Conservation (phyloP, 1,140 invertebrate species). For the Aricia agestis region DNA sequence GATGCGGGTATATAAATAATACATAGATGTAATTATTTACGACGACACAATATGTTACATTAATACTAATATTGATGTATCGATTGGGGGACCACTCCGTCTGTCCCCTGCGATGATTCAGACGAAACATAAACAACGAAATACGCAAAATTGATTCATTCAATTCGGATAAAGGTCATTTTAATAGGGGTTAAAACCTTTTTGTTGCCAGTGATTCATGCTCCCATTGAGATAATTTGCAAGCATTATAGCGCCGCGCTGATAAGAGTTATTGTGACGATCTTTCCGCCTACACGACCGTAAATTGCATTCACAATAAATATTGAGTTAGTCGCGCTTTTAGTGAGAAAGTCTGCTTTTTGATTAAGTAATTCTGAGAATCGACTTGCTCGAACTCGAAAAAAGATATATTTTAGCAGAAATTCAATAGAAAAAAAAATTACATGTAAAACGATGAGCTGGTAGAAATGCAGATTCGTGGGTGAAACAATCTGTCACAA, state of each 20-base stretch:
- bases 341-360: background rate
- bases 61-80: constrained; percentile 35
- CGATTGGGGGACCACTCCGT: constrained; percentile 28
- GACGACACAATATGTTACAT: constrained; percentile 48
- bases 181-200: constrained; percentile 36
- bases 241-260: background rate
- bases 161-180: constrained; percentile 39
- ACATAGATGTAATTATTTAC: constrained; percentile 56
- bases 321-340: background rate
- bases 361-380: background rate
- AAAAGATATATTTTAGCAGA: too few relatives aligned
- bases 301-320: background rate
- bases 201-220: constrained; percentile 36
- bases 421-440: background rate
- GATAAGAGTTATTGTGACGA: background rate
- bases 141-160: constrained; percentile 37
- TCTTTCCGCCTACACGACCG: constrained; percentile 4
- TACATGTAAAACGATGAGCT: background rate
- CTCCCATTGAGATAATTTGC: constrained; percentile 27
- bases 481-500: background rate
- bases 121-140: constrained; percentile 38
- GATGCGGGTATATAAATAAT: constrained; percentile 49
- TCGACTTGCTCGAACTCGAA: too few relatives aligned
- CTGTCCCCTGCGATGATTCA: constrained; percentile 35
- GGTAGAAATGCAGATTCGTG: background rate